phyloP scores from a whole-genome alignment of 2,797 vertebrate genomes.

The Cossypha dichroa region DNA sequence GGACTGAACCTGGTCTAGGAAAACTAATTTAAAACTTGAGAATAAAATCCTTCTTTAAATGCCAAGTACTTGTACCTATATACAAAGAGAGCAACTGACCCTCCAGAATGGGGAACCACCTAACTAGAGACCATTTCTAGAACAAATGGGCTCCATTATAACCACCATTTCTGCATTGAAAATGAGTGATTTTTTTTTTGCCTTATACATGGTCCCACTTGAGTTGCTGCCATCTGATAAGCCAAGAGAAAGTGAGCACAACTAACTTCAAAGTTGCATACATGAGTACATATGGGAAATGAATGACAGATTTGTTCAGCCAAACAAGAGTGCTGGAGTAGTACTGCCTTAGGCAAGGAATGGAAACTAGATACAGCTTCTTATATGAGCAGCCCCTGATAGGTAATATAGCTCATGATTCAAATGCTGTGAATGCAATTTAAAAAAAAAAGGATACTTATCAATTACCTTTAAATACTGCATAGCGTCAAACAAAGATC shows the following conservation, averaged over 20 bases:
- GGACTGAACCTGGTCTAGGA: neutral
- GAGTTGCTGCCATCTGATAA: neutral
- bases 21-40: neutral
- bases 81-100: neutral
- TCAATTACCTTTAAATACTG: neutral
- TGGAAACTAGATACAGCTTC: neutral
- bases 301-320: neutral
- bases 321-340: neutral
- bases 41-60: neutral
- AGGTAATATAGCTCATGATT: neutral
- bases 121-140: neutral
- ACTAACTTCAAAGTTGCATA: neutral
- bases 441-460: neutral
- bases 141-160: neutral
- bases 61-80: neutral
- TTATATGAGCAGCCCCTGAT: neutral
- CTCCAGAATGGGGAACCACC: neutral
- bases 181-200: neutral
- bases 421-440: neutral
- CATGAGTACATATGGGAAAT: neutral
- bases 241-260: neutral
- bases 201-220: neutral
- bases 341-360: neutral
- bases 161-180: neutral
- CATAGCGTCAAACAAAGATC: neutral